Percentiles rank a stretch among this genome's conserved stretches.
Evolutionary conservation across 2,113 vertebrate genomes (phyloP).

Genomic region (Poicephalus meyeri): DNA sequence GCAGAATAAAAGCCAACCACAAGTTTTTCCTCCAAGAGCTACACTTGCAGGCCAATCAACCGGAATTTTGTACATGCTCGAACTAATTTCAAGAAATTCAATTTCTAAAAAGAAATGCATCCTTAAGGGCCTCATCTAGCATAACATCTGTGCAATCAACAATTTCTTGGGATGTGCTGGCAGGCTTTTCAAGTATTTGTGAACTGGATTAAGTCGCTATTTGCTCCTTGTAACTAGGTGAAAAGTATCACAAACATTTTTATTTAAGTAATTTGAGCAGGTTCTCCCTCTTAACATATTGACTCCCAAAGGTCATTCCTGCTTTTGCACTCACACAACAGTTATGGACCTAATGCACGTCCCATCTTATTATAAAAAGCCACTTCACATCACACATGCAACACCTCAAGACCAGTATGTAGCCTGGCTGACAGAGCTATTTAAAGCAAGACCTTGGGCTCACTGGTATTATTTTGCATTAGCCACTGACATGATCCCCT

Average conservation of each 20-base stretch:
- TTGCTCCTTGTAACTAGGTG: background rate
- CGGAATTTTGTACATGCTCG: background rate
- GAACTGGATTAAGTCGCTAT: background rate
- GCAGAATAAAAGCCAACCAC: background rate
- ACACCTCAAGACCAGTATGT: background rate
- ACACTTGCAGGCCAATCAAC: background rate
- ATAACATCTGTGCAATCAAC: fast-evolving
- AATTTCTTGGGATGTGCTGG: fast-evolving
- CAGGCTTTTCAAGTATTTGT: background rate
- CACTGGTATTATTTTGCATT: background rate
- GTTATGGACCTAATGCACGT: fast-evolving
- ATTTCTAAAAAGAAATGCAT: background rate
- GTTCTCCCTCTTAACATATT: background rate
- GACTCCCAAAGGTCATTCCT: background rate
- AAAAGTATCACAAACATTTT: background rate
- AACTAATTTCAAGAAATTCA: background rate
- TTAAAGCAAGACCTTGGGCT: background rate
- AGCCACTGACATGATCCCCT: background rate
- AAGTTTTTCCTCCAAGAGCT: background rate
- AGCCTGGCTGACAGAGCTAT: background rate
- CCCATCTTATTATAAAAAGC: background rate
- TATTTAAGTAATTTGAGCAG: background rate
- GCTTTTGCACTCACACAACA: background rate
- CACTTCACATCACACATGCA: background rate
- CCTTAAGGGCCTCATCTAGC: background rate